Conservation (phyloP, 2,113 vertebrate genomes). For the Tylochromis polylepis region DNA sequence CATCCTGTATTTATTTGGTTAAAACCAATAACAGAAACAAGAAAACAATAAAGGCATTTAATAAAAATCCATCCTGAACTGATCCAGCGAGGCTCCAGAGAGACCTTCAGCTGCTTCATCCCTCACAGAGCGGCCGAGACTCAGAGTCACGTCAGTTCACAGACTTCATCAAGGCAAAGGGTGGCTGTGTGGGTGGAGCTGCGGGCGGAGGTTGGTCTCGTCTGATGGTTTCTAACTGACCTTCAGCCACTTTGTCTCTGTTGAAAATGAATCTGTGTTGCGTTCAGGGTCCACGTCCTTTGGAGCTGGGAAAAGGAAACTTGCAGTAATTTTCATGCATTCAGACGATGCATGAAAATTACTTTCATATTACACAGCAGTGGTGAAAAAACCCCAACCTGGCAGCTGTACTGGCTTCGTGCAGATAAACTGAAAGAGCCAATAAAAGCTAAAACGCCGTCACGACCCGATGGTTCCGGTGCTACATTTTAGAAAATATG, state of each 20-base stretch:
- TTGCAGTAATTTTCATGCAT: background rate
- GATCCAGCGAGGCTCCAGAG: background rate
- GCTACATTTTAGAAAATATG: too few relatives aligned
- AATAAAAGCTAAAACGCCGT: background rate
- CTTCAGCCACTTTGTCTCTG: too few relatives aligned
- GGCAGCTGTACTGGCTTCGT: background rate
- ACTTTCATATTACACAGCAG: background rate
- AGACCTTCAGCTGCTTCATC: background rate
- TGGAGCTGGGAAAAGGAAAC: background rate
- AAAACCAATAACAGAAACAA: background rate
- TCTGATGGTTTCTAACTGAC: accelerated
- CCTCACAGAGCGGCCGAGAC: background rate
- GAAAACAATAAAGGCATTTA: background rate
- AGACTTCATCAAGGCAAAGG: background rate
- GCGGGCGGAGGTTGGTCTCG: background rate
- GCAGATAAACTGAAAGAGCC: background rate
- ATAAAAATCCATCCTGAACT: background rate
- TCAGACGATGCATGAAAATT: background rate
- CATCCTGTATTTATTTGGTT: background rate
- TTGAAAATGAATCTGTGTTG: too few relatives aligned
- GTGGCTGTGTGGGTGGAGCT: background rate
- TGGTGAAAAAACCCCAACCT: background rate
- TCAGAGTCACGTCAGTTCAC: background rate
- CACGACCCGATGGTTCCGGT: accelerated
- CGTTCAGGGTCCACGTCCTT: background rate